These are phyloP conservation scores for Campylomormyrus numenius DNA, from an alignment of 2,113 vertebrate genomes.

Conservation along the genomic window DNA sequence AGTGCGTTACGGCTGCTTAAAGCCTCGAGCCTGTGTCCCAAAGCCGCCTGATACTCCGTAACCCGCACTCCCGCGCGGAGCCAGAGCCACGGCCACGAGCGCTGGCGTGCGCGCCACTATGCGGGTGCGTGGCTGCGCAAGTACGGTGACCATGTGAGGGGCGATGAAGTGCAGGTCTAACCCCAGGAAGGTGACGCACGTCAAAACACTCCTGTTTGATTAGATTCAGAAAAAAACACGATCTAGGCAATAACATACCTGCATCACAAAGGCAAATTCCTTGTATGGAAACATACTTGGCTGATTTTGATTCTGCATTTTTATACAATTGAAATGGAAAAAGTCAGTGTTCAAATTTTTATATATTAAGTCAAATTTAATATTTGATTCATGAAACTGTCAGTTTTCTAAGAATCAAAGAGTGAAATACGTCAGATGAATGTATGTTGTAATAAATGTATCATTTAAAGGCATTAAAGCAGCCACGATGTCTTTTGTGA, in stretches of 20 bases:
- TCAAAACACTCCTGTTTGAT: neutral
- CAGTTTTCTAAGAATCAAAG: neutral
- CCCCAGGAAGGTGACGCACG: neutral
- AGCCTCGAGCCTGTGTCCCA: neutral
- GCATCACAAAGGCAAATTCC: no score
- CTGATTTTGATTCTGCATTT: neutral
- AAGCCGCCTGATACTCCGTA: neutral
- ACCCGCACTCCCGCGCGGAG: neutral
- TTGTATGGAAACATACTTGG: no score
- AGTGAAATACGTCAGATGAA: neutral
- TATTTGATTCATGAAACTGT: neutral
- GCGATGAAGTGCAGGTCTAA: neutral
- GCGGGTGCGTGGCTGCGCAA: neutral
- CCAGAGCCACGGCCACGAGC: neutral
- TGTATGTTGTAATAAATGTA: neutral
- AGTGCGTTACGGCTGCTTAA: neutral
- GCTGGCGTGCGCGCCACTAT: neutral
- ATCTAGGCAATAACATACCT: neutral
- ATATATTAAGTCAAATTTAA: neutral
- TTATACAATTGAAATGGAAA: neutral
- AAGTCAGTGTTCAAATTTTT: neutral
- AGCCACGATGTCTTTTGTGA: neutral
- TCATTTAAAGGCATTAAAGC: neutral
- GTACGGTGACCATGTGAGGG: neutral
- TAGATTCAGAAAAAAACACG: neutral